Evolutionary conservation across 2,888 invertebrate species (phyloP).

Genomic region (Caenorhabditis sinica): DNA sequence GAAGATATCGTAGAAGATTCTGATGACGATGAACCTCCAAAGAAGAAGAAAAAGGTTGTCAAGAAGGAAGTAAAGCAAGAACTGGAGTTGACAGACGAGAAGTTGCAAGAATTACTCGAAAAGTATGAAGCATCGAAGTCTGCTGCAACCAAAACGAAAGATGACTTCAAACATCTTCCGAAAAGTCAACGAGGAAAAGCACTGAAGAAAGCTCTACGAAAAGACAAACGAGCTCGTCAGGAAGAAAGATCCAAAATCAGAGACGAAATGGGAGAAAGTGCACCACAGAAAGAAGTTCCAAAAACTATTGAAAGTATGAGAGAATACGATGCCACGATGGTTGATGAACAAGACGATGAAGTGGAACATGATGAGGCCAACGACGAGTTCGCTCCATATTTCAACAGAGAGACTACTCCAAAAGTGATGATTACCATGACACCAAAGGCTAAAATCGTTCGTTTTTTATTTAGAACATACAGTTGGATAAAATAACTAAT

Average conservation of each 20-base stretch:
- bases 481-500: not conserved
- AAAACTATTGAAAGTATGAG: conserved; percentile 95
- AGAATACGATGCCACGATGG: conserved; percentile 93
- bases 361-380: conserved; percentile 87
- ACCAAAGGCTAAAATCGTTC: conserved; percentile 90
- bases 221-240: conserved; percentile 80
- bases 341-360: conserved; percentile 88
- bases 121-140: conserved; percentile 67
- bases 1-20: conserved; percentile 44
- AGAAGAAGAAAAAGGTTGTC: conserved; percentile 55
- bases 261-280: conserved; percentile 82
- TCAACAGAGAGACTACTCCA: conserved; percentile 91
- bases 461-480: not conserved
- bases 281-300: conserved; percentile 88
- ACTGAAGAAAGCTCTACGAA: conserved; percentile 67
- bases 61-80: conserved; percentile 57
- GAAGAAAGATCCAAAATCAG: conserved; percentile 77
- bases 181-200: conserved; percentile 73
- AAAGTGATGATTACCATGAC: conserved; percentile 97
- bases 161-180: conserved; percentile 72
- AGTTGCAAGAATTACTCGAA: conserved; percentile 58
- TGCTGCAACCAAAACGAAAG: conserved; percentile 62
- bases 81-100: conserved; percentile 56
- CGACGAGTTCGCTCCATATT: conserved; percentile 93
- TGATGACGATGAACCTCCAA: conserved; percentile 59